A percentile compares a stretch with the other conserved stretches of the same genome.
phyloP scores from a whole-genome alignment of 2,888 invertebrate genomes.

The Teleogryllus oceanicus region DNA sequence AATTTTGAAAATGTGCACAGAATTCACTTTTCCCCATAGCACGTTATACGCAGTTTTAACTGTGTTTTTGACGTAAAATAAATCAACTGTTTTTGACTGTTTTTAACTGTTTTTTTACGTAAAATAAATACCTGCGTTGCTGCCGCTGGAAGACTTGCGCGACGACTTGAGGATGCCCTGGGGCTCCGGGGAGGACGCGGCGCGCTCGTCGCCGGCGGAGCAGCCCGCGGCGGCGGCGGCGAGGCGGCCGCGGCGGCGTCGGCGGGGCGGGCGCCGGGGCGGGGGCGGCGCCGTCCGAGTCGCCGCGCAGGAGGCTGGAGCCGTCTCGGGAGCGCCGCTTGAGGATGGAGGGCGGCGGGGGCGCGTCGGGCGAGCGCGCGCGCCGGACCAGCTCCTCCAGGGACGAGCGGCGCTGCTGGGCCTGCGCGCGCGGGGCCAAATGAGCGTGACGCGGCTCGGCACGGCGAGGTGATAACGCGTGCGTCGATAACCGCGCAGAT shows the following conservation, averaged over 20 bases:
- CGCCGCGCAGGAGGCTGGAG: constrained; percentile 55
- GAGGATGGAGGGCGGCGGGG: constrained; percentile 56
- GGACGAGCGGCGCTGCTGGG: constrained; percentile 61
- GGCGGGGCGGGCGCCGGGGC: constrained; percentile 62
- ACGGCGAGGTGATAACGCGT: too few species aligned
- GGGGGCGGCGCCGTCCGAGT: constrained; percentile 60
- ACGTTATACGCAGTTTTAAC: too few species aligned
- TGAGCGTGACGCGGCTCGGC: too few species aligned
- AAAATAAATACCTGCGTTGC: constrained; percentile 45
- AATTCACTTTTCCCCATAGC: too few species aligned
- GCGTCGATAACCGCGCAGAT: too few species aligned
- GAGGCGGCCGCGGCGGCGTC: constrained; percentile 40
- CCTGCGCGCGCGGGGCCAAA: neutral
- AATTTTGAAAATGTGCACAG: too few species aligned
- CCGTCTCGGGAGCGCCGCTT: constrained; percentile 66
- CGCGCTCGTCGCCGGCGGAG: constrained; percentile 58
- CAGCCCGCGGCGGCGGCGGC: constrained; percentile 52
- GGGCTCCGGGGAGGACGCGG: constrained; percentile 63
- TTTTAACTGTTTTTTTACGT: too few species aligned
- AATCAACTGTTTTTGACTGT: too few species aligned
- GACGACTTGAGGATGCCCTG: constrained; percentile 70
- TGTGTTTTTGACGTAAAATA: too few species aligned
- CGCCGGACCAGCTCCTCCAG: constrained; percentile 64
- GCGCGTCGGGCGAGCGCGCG: constrained; percentile 60
- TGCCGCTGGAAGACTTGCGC: constrained; percentile 56